Base-by-base conservation (phyloP, 2,888 invertebrate species). In the Belgica antarctica region DNA sequence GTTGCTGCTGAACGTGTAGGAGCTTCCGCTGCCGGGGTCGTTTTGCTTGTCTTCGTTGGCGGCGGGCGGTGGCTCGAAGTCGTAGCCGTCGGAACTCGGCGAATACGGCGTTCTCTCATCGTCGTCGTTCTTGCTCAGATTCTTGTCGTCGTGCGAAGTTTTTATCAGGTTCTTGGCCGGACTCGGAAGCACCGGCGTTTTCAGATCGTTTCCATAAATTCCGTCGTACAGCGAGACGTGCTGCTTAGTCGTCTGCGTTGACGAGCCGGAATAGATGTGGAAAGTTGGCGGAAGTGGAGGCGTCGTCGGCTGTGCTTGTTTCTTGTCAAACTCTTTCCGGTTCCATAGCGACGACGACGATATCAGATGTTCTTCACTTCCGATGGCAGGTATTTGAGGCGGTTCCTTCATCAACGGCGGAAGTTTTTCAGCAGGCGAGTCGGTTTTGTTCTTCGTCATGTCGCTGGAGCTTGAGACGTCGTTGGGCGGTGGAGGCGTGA, bases 61-160 rank as follows among this genome's bases (percentile, higher is more conserved):
- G 70, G 76, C 75, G 10, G 90, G 92, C 65, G 92, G 92, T 78
- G 89, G 89, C 81, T 93, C 93, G 73, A 93, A 83, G 78, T 93
- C 92, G 75, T 90, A 92, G 79, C 93, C 89, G 75, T 89, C 89
- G n/a, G 92, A 91, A 59, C 90, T 92, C 0, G 93, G 93, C 62
- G 92, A 92, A 81, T 94, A 93, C 0, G 94, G 94, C 22, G 93
- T 92, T 73, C 89, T 89, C 77, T 89, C 85, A 74, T 90, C 89
- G 79, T 87, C 84, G 73, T 84, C 85, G 62, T 84, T 83, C 46
- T 81, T 81, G 0, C 75, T 59, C 22, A 8, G 8, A 27, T n/a
- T 46, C 25, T 68, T 34, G 22, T 68, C 19, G 5, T 34, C 31
- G 7, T 52, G 52, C 17, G 61, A 27, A 46, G 70, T 8, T 24